Percentiles rank a stretch among this genome's conserved stretches.
phyloP scores from a whole-genome alignment of 2,113 vertebrate genomes.

The Leiothrix lutea region DNA sequence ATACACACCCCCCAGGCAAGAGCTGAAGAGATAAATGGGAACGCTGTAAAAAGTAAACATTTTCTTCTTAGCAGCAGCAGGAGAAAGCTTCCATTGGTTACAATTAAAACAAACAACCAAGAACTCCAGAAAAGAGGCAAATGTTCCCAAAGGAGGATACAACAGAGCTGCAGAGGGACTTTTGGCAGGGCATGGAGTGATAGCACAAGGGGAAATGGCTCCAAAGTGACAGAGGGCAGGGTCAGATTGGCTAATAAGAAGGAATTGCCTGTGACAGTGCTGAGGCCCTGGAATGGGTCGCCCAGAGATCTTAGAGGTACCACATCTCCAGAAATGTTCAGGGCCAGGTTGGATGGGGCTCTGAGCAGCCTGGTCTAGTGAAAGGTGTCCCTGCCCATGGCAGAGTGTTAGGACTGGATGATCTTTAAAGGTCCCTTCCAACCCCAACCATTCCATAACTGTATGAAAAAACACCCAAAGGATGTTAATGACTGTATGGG shows the following conservation, averaged over 20 bases:
- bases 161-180: background rate
- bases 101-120: background rate
- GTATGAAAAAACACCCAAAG: background rate
- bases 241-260: background rate
- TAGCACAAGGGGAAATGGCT: background rate
- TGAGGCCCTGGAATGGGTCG: rapidly evolving
- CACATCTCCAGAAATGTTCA: background rate
- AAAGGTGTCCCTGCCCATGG: background rate
- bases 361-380: background rate
- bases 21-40: conserved; percentile 37
- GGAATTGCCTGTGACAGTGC: background rate
- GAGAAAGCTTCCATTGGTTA: background rate
- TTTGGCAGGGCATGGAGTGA: background rate
- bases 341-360: background rate
- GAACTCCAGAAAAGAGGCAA: background rate
- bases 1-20: background rate
- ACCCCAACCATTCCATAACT: background rate
- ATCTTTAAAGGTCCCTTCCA: background rate
- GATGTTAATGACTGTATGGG: rapidly evolving
- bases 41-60: background rate
- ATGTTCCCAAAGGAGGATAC: background rate
- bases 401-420: background rate
- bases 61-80: background rate
- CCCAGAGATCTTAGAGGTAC: background rate
- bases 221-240: background rate